Conservation (phyloP, 2,888 invertebrate genomes). For the Nemotelus nigrinus region DNA sequence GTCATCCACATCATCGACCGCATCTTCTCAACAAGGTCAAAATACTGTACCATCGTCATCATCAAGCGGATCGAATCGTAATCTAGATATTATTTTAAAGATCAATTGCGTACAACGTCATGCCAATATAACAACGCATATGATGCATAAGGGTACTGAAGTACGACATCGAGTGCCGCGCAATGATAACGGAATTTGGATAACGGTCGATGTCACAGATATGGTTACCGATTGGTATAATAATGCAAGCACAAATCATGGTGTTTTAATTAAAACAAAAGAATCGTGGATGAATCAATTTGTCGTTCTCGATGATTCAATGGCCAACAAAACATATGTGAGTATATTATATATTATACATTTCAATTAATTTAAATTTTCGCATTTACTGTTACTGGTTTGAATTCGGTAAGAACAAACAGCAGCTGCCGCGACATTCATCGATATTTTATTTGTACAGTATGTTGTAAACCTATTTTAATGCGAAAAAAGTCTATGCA, state of each 20-base stretch:
- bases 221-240: conserved; percentile 83
- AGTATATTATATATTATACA: conserved; percentile 47
- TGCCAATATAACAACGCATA: conserved; percentile 54
- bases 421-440: too few species aligned
- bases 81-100: conserved; percentile 57
- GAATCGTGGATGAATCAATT: conserved; percentile 72
- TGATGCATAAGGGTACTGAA: conserved; percentile 58
- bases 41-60: neutral
- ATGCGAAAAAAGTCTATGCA: too few species aligned
- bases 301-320: conserved; percentile 71
- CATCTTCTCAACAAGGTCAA: neutral
- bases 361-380: too few species aligned
- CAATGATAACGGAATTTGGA: conserved; percentile 68
- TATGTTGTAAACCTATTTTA: too few species aligned
- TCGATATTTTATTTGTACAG: too few species aligned
- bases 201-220: conserved; percentile 77
- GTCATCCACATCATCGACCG: conserved; percentile 10
- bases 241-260: conserved; percentile 77
- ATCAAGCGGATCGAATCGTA: conserved; percentile 50
- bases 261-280: conserved; percentile 78
- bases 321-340: conserved; percentile 68
- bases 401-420: too few species aligned
- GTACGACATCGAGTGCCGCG: conserved; percentile 59
- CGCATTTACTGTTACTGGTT: too few species aligned
- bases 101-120: conserved; percentile 58